Conservation (phyloP, 1,140 invertebrate species). For the Metaphire vulgaris region DNA sequence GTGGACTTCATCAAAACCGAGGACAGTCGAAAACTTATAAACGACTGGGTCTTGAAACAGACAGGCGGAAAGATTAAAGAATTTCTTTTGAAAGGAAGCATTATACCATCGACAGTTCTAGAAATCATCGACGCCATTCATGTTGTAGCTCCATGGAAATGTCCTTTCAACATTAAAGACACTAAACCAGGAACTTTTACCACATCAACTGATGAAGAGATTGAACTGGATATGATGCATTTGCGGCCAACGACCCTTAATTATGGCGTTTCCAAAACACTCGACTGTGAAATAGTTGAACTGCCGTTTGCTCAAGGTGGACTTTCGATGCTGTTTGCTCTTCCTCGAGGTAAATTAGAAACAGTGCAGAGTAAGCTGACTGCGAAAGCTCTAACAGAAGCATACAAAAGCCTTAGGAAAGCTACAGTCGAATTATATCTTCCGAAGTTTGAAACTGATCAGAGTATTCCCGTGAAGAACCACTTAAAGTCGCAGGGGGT, state of each 20-base stretch:
- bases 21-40: slow-evolving; percentile 54
- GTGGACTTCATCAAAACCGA: slow-evolving; percentile 30
- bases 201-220: slow-evolving; percentile 39
- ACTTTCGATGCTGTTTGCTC: slow-evolving; percentile 65
- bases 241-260: slow-evolving; percentile 46
- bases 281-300: slow-evolving; percentile 64
- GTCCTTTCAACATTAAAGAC: slow-evolving; percentile 57
- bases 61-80: slow-evolving; percentile 62
- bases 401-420: slow-evolving; percentile 30
- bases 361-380: slow-evolving; percentile 44
- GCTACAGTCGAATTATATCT: slow-evolving; percentile 35
- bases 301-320: slow-evolving; percentile 63
- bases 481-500: slow-evolving; percentile 47
- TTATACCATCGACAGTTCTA: slow-evolving; percentile 57
- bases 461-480: slow-evolving; percentile 32
- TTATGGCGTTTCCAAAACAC: slow-evolving; percentile 37
- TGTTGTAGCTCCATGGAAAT: slow-evolving; percentile 69
- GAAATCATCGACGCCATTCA: slow-evolving; percentile 72
- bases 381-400: slow-evolving; percentile 53
- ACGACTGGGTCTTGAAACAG: slow-evolving; percentile 61
- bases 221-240: slow-evolving; percentile 45
- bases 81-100: slow-evolving; percentile 54
- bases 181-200: slow-evolving; percentile 53
- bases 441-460: slow-evolving; percentile 44
- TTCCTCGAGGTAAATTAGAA: slow-evolving; percentile 54